Conservation (phyloP, 2,113 vertebrate genomes). For the Cavia porcellus region DNA sequence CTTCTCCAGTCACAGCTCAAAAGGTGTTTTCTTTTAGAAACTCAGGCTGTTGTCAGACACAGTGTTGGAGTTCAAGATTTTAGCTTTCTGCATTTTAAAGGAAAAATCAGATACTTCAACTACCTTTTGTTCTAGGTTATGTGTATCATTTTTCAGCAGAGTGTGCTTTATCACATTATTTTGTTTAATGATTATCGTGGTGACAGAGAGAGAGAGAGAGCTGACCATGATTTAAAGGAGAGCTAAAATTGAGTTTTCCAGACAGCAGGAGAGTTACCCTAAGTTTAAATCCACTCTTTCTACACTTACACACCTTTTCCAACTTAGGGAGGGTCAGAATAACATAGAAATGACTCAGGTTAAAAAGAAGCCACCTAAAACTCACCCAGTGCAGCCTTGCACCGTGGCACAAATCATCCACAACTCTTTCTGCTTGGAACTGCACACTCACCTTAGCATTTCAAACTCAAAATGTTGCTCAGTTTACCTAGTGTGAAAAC, state of each 20-base stretch:
- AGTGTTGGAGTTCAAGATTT: not conserved
- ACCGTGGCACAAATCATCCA: not conserved
- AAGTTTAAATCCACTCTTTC: not conserved
- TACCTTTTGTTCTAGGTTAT: not conserved
- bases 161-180: not conserved
- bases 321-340: not conserved
- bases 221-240: not conserved
- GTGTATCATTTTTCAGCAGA: not conserved
- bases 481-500: not conserved
- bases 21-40: not conserved
- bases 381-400: not conserved
- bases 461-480: not conserved
- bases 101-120: not conserved
- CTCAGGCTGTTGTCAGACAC: constrained; percentile 13
- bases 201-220: not conserved
- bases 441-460: not conserved
- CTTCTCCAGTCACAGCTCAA: not conserved
- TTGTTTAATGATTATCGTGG: constrained; percentile 53
- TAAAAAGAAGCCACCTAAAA: not conserved
- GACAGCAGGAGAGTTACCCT: not conserved
- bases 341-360: not conserved
- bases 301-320: not conserved
- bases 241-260: not conserved
- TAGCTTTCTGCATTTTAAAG: not conserved
- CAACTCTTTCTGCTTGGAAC: not conserved